These are phyloP conservation scores for Pavo muticus DNA, from an alignment of 2,113 vertebrate species.

Conservation along the genomic window DNA sequence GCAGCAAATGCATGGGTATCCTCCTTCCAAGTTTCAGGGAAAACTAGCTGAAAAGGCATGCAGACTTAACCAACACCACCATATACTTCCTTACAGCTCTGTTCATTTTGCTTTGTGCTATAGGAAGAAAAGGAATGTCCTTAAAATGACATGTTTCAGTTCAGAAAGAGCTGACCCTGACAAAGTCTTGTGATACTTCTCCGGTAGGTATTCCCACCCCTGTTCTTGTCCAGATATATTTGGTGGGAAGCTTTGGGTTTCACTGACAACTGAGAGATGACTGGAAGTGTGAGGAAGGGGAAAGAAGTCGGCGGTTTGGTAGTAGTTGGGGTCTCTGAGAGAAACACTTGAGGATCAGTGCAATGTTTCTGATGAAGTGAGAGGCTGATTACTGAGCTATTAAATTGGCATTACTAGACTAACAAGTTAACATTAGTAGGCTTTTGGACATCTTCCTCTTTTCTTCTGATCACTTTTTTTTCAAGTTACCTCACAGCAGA, in stretches of 20 bases:
- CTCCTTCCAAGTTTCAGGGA: not conserved
- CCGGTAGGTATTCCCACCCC: not conserved
- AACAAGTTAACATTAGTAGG: not conserved
- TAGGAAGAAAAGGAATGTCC: not conserved
- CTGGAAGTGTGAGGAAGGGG: accelerated
- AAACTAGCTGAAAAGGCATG: not conserved
- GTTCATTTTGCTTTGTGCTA: not conserved
- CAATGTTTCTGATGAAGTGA: not conserved
- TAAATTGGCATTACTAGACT: not conserved
- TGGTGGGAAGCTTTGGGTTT: not conserved
- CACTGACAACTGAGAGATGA: not conserved
- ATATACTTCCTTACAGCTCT: accelerated
- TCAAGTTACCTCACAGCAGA: not conserved
- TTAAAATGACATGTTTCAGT: not conserved
- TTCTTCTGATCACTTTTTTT: not conserved
- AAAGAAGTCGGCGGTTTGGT: not conserved
- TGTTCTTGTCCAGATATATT: accelerated
- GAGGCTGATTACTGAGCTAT: not conserved
- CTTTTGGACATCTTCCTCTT: not conserved
- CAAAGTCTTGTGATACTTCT: not conserved
- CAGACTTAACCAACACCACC: not conserved
- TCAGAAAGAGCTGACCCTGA: not conserved
- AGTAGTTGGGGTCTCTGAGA: not conserved
- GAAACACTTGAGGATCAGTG: not conserved
- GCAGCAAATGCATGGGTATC: not conserved